Evolutionary conservation across 2,113 vertebrate species (phyloP).

Genomic region (Rhinichthys klamathensis): DNA sequence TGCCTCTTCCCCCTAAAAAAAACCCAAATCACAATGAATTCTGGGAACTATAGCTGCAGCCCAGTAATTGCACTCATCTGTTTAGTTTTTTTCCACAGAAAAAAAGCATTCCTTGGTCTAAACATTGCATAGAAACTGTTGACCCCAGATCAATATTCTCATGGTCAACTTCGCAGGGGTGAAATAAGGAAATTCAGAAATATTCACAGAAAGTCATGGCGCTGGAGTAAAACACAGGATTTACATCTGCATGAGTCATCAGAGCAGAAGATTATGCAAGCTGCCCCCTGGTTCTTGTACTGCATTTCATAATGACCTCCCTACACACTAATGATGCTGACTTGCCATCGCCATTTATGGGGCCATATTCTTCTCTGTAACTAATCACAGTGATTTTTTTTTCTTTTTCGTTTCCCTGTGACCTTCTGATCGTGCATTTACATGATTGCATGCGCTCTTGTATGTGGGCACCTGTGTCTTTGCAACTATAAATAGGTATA

Average conservation of each 20-base stretch:
- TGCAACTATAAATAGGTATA: slow-evolving; percentile 40
- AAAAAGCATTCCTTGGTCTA: background rate
- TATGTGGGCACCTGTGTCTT: slow-evolving; percentile 57
- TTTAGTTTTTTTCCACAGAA: background rate
- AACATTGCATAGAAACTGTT: background rate
- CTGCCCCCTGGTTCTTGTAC: slow-evolving; percentile 55
- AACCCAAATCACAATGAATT: background rate
- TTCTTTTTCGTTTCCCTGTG: slow-evolving; percentile 59
- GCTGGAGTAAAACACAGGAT: slow-evolving; percentile 40
- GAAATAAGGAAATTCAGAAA: slow-evolving; percentile 39
- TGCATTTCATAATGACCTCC: slow-evolving; percentile 56
- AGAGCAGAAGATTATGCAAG: slow-evolving; percentile 57
- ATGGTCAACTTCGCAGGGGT: background rate
- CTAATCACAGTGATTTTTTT: slow-evolving; percentile 49
- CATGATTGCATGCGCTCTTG: slow-evolving; percentile 15
- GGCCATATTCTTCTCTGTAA: slow-evolving; percentile 46
- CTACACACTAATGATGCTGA: slow-evolving; percentile 56
- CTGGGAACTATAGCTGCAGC: background rate
- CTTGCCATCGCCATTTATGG: slow-evolving; percentile 49
- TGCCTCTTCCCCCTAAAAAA: background rate
- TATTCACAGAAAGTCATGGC: slow-evolving; percentile 37
- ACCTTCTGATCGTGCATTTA: slow-evolving; percentile 29
- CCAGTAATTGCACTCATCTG: background rate
- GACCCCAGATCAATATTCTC: background rate
- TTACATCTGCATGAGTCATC: slow-evolving; percentile 57